Conservation (phyloP, 1,140 invertebrate genomes). For the Bombus polaris region DNA sequence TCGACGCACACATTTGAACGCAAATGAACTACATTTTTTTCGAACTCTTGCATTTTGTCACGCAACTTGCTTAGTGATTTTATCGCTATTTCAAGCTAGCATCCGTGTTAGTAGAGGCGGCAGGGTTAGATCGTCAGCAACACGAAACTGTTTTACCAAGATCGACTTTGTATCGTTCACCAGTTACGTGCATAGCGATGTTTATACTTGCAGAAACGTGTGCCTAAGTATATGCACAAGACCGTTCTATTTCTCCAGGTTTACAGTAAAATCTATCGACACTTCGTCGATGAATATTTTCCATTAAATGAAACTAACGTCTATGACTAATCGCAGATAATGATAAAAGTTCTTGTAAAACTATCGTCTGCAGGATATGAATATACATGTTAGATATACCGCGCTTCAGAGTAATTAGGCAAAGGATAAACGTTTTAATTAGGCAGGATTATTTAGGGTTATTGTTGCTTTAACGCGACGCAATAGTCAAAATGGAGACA, state of each 20-base stretch:
- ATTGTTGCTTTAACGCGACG: background rate
- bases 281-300: too few relatives aligned
- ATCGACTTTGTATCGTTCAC: background rate
- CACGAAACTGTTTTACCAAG: background rate
- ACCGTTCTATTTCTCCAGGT: constrained; percentile 1
- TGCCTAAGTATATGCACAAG: background rate
- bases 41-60: constrained; percentile 13
- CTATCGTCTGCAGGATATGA: background rate
- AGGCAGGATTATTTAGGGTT: too few relatives aligned
- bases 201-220: background rate
- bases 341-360: background rate
- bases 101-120: background rate
- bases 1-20: background rate
- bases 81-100: constrained; percentile 4
- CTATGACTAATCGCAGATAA: background rate
- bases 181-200: background rate
- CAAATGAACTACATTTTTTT: background rate
- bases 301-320: background rate
- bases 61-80: background rate
- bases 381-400: too few relatives aligned
- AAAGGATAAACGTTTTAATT: background rate
- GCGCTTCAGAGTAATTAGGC: too few relatives aligned
- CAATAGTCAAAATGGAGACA: background rate
- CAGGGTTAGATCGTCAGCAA: background rate
- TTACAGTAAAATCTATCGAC: constrained; percentile 14